Evolutionary conservation across 2,888 invertebrate genomes (phyloP).

Genomic region (Ectemnius cavifrons): DNA sequence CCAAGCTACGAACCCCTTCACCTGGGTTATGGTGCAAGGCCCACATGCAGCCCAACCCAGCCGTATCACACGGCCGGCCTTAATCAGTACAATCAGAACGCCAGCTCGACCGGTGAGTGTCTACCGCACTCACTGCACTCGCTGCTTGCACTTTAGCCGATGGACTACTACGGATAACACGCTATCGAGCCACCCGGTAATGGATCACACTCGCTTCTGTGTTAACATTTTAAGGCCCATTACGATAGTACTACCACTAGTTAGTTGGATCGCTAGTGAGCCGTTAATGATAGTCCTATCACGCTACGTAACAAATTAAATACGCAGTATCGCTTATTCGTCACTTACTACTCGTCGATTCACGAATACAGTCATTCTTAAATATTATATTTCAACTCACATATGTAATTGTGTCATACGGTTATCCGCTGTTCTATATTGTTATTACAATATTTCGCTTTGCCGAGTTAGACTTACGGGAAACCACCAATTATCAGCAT

Average conservation of each 20-base stretch:
- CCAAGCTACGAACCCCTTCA: conserved; percentile 80
- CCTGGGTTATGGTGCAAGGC: conserved; percentile 81
- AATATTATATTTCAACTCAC: no score
- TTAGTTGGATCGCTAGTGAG: no score
- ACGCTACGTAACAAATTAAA: no score
- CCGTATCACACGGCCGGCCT: conserved; percentile 81
- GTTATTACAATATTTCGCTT: not conserved
- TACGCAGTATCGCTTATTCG: no score
- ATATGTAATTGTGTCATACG: not conserved
- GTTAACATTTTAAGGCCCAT: conserved; percentile 21
- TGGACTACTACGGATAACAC: conserved; percentile 74
- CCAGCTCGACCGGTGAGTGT: conserved; percentile 78
- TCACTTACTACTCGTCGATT: no score
- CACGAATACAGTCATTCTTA: no score
- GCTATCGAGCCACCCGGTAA: conserved; percentile 70
- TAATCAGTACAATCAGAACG: conserved; percentile 77
- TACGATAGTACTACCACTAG: not conserved
- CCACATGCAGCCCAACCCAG: conserved; percentile 85
- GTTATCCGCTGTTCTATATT: not conserved
- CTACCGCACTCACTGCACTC: conserved; percentile 79
- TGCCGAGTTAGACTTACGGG: not conserved
- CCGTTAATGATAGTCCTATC: no score
- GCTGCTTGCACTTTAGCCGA: conserved; percentile 78
- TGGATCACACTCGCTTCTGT: conserved; percentile 60
- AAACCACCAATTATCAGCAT: conserved; percentile 5